Evolutionary conservation across 1,140 invertebrate genomes (phyloP).

Genomic region (Heliconius himera): DNA sequence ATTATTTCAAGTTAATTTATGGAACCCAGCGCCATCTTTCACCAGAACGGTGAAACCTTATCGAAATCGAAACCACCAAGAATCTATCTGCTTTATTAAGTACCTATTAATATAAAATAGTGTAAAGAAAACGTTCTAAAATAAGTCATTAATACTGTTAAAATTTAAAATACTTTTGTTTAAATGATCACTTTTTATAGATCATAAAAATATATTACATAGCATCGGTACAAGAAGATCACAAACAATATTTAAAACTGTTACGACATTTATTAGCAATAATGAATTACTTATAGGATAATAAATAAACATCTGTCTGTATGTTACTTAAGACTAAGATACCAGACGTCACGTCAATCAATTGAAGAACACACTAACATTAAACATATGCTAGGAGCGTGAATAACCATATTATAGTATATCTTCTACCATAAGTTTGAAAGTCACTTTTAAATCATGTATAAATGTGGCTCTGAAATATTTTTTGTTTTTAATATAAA

Average conservation of each 20-base stretch:
- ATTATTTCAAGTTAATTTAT: too few species aligned
- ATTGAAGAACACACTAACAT: slow-evolving; percentile 67
- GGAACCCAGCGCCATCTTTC: too few species aligned
- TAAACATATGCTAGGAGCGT: slow-evolving; percentile 70
- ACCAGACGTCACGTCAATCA: slow-evolving; percentile 75
- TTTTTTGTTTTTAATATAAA: not conserved
- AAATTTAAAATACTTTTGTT: slow-evolving; percentile 5
- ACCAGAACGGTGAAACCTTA: too few species aligned
- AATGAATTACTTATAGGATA: slow-evolving; percentile 63
- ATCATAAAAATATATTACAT: slow-evolving; percentile 1
- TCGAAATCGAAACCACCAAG: not conserved
- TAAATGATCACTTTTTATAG: not conserved
- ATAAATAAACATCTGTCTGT: slow-evolving; percentile 64
- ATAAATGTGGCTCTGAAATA: not conserved
- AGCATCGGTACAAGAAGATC: slow-evolving; percentile 24
- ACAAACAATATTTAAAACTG: slow-evolving; percentile 39
- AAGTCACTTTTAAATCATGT: not conserved
- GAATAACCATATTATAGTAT: slow-evolving; percentile 66
- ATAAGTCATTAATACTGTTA: slow-evolving; percentile 21
- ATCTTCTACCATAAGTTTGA: slow-evolving; percentile 46
- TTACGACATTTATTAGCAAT: slow-evolving; percentile 66
- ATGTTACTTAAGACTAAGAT: slow-evolving; percentile 56
- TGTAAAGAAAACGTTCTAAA: not conserved
- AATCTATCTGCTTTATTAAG: not conserved
- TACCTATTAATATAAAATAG: not conserved